phyloP scores from a whole-genome alignment of 2,888 invertebrate species.

The Apocheima hispidaria region DNA sequence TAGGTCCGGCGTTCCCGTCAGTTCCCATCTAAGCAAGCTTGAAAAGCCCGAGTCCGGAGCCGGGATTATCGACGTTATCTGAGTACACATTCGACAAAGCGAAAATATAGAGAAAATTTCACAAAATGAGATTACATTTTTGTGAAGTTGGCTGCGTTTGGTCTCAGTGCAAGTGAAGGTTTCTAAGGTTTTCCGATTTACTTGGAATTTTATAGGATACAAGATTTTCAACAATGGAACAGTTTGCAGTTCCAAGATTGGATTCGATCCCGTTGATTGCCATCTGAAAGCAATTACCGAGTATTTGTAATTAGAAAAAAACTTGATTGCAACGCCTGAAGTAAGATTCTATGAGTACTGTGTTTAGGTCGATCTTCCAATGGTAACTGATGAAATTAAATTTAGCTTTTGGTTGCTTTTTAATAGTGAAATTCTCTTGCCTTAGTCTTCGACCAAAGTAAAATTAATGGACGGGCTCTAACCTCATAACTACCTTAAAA shows the following conservation, averaged over 20 bases:
- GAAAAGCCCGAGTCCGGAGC: conserved; percentile 23
- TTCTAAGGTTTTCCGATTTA: conserved; percentile 13
- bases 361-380: background rate
- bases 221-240: background rate
- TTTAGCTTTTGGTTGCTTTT: background rate
- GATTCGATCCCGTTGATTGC: background rate
- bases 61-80: conserved; percentile 36
- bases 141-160: conserved; percentile 6
- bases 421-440: too few relatives aligned
- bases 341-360: background rate
- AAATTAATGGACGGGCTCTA: too few relatives aligned
- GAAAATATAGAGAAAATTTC: conserved; percentile 39
- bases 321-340: background rate
- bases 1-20: conserved; percentile 8
- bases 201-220: conserved; percentile 1
- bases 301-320: background rate
- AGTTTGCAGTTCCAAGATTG: background rate
- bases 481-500: too few relatives aligned
- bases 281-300: conserved; percentile 4
- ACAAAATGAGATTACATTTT: conserved; percentile 26
- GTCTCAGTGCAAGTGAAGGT: background rate
- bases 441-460: too few relatives aligned
- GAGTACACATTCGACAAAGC: conserved; percentile 37
- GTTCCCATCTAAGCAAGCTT: conserved; percentile 14
- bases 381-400: background rate